Conservation (phyloP, 2,797 vertebrate genomes). For the Mycteria americana region DNA sequence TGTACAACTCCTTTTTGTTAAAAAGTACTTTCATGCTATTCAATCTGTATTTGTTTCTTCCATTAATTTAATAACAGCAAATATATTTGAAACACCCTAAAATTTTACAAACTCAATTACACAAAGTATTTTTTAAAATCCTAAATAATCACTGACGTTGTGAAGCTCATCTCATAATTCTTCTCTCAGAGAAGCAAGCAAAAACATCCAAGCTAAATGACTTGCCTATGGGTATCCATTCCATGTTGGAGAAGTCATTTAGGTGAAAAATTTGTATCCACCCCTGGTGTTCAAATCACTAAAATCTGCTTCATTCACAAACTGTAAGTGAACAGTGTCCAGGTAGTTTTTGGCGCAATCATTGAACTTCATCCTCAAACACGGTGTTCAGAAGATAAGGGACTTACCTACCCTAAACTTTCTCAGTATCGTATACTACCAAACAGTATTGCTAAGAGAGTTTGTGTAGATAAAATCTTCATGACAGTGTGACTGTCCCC, state of each 20-base stretch:
- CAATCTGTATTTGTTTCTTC: not conserved
- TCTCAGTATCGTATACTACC: not conserved
- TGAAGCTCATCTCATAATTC: not conserved
- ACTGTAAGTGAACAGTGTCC: not conserved
- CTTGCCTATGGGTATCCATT: not conserved
- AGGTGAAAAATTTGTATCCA: not conserved
- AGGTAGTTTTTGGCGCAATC: not conserved
- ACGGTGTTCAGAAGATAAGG: not conserved
- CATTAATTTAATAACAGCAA: not conserved
- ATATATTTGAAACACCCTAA: not conserved
- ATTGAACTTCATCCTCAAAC: not conserved
- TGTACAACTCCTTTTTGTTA: not conserved
- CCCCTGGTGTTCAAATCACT: not conserved
- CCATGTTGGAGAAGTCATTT: not conserved
- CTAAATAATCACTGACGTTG: not conserved
- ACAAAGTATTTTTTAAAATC: not conserved
- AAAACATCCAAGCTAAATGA: not conserved
- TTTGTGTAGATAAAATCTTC: not conserved
- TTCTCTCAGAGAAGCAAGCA: not conserved
- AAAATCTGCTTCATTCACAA: not conserved
- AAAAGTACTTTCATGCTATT: not conserved
- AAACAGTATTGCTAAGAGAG: not conserved
- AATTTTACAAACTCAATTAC: not conserved
- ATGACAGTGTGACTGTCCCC: not conserved
- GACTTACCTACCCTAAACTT: not conserved